Base-by-base conservation (phyloP, 2,888 invertebrate species). In the Drosophila mayaguana region DNA sequence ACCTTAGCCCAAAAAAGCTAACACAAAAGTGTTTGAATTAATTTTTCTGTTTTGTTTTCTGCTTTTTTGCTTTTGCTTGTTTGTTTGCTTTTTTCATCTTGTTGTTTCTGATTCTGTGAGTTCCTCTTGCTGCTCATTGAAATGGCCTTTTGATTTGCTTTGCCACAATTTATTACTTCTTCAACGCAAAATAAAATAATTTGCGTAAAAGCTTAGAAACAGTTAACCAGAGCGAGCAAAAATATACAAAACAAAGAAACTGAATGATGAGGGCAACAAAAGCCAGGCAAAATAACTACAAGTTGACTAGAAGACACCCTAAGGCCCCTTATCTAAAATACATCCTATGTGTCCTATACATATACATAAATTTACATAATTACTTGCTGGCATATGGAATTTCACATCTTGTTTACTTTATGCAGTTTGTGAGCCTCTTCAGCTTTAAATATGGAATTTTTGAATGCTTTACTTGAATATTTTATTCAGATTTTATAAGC, bases 91-190 rank as follows among this genome's bases (percentile, higher is more conserved):
- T 25, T 38, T 25, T 22, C 20, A 34, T 36, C 9, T 34, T 51
- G 2, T 51, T 53, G 60, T 43, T 63, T 32, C 40, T 12, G 6
- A 12, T 20, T 45, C 34, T 36, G 4, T 32, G 36, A 54, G 14
- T 14, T 9, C 51, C 20, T 50, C 51, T 2, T 18, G 62, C 43
- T 62, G 68, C 63, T 50, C 65, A 65, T 74, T 74, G 67, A 80
- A 88, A 86, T 88, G 77, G 66, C 63, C 66, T 78, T 78, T 83
- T 83, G 81, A 83, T 89, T 83, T 78, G 82, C 67, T 60, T 74
- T 75, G 69, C 71, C 75, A 73, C 75, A 83, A 69, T 87, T 87
- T 73, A 69, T 83, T 77, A 83, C 83, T 72, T 57, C 65, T 36
- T 55, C 40, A 69, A 71, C 66, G 74, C 56, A 68, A 75, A 69